These are phyloP conservation scores for Apodemus speciosus DNA, from an alignment of 2,113 vertebrate genomes.

Conservation along the genomic window DNA sequence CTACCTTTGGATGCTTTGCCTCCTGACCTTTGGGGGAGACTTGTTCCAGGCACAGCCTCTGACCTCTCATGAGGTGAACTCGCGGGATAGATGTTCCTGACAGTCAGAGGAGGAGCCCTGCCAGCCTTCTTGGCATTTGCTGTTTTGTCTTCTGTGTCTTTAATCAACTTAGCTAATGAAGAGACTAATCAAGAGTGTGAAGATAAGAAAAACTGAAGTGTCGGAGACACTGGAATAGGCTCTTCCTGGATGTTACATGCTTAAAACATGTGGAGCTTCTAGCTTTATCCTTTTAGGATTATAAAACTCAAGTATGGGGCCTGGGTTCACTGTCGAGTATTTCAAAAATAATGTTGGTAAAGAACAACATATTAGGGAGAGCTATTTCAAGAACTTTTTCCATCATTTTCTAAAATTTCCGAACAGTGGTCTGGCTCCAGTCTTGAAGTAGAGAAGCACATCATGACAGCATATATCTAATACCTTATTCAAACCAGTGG, in stretches of 20 bases:
- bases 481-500: slow-evolving; percentile 16
- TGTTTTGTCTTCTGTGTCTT: neutral
- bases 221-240: neutral
- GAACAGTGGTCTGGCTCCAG: neutral
- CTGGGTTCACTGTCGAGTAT: slow-evolving; percentile 43
- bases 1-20: slow-evolving; percentile 6
- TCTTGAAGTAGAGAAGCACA: slow-evolving; percentile 59
- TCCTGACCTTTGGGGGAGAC: slow-evolving; percentile 31
- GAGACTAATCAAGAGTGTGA: neutral
- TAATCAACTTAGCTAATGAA: slow-evolving; percentile 26
- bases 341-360: slow-evolving; percentile 56
- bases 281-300: slow-evolving; percentile 35
- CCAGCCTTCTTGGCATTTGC: neutral
- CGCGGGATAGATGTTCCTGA: neutral
- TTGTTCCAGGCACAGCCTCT: slow-evolving; percentile 55
- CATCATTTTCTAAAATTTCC: slow-evolving; percentile 68
- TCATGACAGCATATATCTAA: slow-evolving; percentile 43
- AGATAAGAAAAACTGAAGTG: slow-evolving; percentile 24
- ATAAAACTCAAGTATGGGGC: slow-evolving; percentile 11
- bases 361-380: slow-evolving; percentile 65
- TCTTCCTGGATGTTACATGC: neutral
- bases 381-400: slow-evolving; percentile 66
- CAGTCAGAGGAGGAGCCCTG: neutral
- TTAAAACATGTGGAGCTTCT: slow-evolving; percentile 39
- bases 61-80: slow-evolving; percentile 50